phyloP scores from a whole-genome alignment of 2,113 vertebrate genomes.

The Notechis scutatus region DNA sequence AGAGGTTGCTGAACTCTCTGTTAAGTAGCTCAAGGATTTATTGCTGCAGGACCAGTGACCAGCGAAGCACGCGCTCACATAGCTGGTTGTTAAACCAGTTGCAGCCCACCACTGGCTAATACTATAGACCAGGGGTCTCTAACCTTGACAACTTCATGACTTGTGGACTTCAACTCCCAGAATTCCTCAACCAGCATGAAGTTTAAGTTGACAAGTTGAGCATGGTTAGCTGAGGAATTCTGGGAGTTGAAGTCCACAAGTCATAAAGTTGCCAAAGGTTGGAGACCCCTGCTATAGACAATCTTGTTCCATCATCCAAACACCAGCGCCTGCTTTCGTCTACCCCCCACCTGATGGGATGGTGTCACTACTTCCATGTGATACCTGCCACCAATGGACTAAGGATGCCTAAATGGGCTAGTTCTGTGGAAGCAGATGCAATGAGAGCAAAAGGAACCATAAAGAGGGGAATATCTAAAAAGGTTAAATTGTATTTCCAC shows the following conservation, averaged over 20 bases:
- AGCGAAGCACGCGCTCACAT: too few species aligned
- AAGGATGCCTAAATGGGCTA: neutral
- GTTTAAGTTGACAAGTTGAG: neutral
- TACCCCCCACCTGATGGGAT: neutral
- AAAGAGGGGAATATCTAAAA: neutral
- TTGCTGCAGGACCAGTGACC: neutral
- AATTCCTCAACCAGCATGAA: neutral
- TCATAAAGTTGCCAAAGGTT: neutral
- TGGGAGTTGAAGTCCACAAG: neutral
- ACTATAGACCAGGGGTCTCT: neutral
- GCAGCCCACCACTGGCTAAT: neutral
- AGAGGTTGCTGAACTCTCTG: neutral
- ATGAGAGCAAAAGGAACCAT: neutral
- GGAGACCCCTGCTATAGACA: neutral
- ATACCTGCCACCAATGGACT: neutral
- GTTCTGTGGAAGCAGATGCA: neutral
- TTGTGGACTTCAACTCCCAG: neutral
- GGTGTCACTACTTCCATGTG: neutral
- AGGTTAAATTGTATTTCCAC: neutral
- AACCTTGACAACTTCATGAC: neutral
- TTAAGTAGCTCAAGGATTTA: neutral
- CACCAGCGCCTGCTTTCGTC: neutral
- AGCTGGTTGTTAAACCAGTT: too few species aligned
- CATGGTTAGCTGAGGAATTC: neutral
- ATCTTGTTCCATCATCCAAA: neutral